Conservation (phyloP, 2,113 vertebrate genomes). For the Sander lucioperca region DNA sequence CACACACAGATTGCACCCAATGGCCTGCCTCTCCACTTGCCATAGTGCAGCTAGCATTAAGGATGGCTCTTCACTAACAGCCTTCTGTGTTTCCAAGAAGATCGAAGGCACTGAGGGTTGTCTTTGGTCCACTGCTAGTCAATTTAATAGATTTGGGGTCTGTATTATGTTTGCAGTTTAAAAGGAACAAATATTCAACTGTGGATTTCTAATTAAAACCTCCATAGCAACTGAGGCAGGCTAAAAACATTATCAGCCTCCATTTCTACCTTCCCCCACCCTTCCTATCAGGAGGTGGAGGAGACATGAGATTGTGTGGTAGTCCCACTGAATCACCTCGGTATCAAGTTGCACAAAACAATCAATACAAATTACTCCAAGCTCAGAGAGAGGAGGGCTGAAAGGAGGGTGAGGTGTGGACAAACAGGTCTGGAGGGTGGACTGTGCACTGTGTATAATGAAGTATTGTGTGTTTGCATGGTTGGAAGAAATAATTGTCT, state of each 20-base stretch:
- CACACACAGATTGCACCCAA: conserved; percentile 50
- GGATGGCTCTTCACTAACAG: conserved; percentile 42
- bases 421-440: conserved; percentile 31
- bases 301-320: conserved; percentile 34
- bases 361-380: conserved; percentile 73
- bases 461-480: not conserved
- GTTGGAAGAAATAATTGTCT: not conserved
- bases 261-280: conserved; percentile 3
- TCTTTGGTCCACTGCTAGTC: not conserved
- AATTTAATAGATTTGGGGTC: not conserved
- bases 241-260: conserved; percentile 20
- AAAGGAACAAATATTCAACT: conserved; percentile 14
- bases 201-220: conserved; percentile 27
- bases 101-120: conserved; percentile 3
- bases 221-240: not conserved
- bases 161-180: not conserved
- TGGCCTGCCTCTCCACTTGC: conserved; percentile 40
- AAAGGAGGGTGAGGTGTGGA: conserved; percentile 16
- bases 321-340: conserved; percentile 51
- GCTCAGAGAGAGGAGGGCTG: conserved; percentile 33
- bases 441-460: not conserved
- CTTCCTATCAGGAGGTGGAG: conserved; percentile 30
- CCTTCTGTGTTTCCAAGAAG: conserved; percentile 20
- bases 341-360: conserved; percentile 53
- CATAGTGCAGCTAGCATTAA: conserved; percentile 25